A percentile compares a stretch with the other conserved stretches of the same genome.
Evolutionary conservation across 1,140 invertebrate genomes (phyloP).

Genomic region (Lepidurus packardi): DNA sequence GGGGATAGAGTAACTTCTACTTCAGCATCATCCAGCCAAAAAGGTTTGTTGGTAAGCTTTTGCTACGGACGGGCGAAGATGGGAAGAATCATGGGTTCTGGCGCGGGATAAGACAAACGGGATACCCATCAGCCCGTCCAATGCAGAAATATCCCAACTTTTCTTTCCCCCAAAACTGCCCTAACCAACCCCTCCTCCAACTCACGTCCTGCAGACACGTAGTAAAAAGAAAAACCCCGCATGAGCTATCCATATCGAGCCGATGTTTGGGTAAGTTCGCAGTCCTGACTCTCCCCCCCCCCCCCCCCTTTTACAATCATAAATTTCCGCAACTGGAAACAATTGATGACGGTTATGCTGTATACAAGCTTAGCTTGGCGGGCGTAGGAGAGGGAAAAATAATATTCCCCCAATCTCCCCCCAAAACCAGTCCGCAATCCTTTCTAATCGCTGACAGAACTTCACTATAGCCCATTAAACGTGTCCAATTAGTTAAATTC

Average conservation of each 20-base stretch:
- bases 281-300: neutral
- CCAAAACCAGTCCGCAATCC: neutral
- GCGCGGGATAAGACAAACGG: slow-evolving; percentile 12
- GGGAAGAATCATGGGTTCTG: slow-evolving; percentile 2
- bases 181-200: neutral
- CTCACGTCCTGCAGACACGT: neutral
- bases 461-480: neutral
- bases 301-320: slow-evolving; percentile 8
- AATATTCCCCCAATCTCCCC: neutral
- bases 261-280: slow-evolving; percentile 14
- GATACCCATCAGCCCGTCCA: slow-evolving; percentile 18
- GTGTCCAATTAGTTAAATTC: too few relatives aligned
- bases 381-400: neutral
- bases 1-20: neutral
- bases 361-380: neutral
- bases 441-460: neutral
- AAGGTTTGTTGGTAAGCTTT: neutral
- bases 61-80: neutral
- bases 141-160: neutral
- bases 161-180: neutral
- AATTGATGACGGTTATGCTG: slow-evolving; percentile 3
- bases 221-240: neutral
- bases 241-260: slow-evolving; percentile 9
- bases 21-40: neutral
- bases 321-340: slow-evolving; percentile 16